Conservation (phyloP, 1,140 invertebrate genomes). For the Araneus ventricosus region DNA sequence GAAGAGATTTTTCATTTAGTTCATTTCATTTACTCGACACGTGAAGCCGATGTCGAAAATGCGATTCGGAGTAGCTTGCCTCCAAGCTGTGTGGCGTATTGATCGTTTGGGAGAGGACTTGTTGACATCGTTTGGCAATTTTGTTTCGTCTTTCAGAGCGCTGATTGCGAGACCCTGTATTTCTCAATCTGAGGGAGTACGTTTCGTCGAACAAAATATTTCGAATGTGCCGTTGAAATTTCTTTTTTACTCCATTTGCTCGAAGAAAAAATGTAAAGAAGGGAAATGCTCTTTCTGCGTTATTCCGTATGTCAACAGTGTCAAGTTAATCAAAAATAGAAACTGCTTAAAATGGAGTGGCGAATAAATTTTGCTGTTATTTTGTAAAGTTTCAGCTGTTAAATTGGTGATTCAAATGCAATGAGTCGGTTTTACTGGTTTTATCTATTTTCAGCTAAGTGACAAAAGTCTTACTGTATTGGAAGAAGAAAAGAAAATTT, state of each 20-base stretch:
- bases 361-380: too few species aligned
- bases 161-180: neutral
- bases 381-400: too few species aligned
- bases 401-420: too few species aligned
- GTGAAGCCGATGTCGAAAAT: neutral
- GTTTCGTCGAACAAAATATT: neutral
- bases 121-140: constrained; percentile 14
- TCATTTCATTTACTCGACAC: neutral
- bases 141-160: neutral
- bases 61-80: neutral
- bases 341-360: too few species aligned
- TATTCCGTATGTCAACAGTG: neutral
- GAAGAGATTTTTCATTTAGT: neutral
- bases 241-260: neutral
- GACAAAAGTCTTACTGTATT: too few species aligned
- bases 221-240: neutral
- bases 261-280: neutral
- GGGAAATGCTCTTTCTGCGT: neutral
- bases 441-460: too few species aligned
- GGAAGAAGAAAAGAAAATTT: too few species aligned
- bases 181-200: neutral
- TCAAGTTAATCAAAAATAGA: too few species aligned
- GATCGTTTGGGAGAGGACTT: neutral
- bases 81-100: neutral
- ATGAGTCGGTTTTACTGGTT: too few species aligned